Evolutionary conservation across 2,797 vertebrate species (phyloP).

Genomic region (Garrulus glandarius): DNA sequence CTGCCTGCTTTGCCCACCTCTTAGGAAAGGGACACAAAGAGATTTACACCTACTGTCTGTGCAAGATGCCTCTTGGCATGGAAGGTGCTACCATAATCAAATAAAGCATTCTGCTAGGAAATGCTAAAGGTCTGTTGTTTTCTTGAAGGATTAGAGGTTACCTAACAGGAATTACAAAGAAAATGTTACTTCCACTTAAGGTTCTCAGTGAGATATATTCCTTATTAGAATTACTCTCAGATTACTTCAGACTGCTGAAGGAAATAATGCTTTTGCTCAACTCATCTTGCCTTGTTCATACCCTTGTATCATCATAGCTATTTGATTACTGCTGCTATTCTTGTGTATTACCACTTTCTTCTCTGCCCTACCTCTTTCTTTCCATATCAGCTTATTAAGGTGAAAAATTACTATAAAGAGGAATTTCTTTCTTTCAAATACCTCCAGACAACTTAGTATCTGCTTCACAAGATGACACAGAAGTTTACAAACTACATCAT

Average conservation of each 20-base stretch:
- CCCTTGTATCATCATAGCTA: not conserved
- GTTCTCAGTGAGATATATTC: not conserved
- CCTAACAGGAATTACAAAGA: not conserved
- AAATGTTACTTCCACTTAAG: not conserved
- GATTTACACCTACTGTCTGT: not conserved
- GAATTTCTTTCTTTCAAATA: not conserved
- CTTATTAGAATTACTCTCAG: not conserved
- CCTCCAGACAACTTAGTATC: not conserved
- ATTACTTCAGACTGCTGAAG: not conserved
- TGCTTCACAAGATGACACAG: not conserved
- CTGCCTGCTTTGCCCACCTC: not conserved
- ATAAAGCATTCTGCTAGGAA: not conserved
- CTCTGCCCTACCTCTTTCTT: not conserved
- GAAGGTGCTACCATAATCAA: not conserved
- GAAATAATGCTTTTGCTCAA: not conserved
- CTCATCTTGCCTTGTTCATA: not conserved
- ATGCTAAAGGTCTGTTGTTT: not conserved
- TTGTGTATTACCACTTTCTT: not conserved
- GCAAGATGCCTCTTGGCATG: not conserved
- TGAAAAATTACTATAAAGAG: not conserved
- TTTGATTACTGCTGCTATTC: not conserved
- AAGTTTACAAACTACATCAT: not conserved
- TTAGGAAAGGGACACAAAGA: not conserved
- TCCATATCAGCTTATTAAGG: not conserved
- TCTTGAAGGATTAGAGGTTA: not conserved